Evolutionary conservation across 2,797 vertebrate genomes (phyloP).

Genomic region (Gadopsis bispinosus): DNA sequence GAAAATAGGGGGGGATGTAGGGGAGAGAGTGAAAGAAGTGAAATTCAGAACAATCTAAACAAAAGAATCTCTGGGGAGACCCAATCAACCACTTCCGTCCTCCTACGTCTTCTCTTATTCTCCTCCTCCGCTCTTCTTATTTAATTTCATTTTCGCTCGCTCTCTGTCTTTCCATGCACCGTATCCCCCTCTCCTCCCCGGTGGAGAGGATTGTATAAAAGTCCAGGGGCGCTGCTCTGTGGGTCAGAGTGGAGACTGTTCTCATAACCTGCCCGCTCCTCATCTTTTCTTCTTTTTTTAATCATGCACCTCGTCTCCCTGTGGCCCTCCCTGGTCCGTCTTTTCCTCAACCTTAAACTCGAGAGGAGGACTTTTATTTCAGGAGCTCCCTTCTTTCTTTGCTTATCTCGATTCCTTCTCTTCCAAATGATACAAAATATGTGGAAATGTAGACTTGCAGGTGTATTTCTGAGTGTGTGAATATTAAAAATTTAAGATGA

Average conservation of each 20-base stretch:
- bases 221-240: slow-evolving; percentile 81
- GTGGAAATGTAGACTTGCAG: slow-evolving; percentile 16
- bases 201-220: slow-evolving; percentile 81
- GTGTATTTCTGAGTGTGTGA: slow-evolving; percentile 41
- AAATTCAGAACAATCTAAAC: slow-evolving; percentile 82
- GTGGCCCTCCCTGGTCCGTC: slow-evolving; percentile 9
- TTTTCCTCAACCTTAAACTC: slow-evolving; percentile 34
- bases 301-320: slow-evolving; percentile 50
- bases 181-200: slow-evolving; percentile 73
- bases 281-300: slow-evolving; percentile 54
- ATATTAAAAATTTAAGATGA: slow-evolving; percentile 26
- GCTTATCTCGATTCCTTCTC: slow-evolving; percentile 9
- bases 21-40: slow-evolving; percentile 73
- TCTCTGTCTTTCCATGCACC: slow-evolving; percentile 83
- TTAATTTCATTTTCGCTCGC: slow-evolving; percentile 71
- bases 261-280: slow-evolving; percentile 83
- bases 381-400: background rate
- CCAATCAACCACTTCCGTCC: slow-evolving; percentile 85
- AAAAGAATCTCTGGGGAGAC: slow-evolving; percentile 79
- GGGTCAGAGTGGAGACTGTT: slow-evolving; percentile 83
- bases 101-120: slow-evolving; percentile 76
- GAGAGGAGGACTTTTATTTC: slow-evolving; percentile 12
- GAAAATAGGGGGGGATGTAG: slow-evolving; percentile 65
- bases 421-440: slow-evolving; percentile 4
- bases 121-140: slow-evolving; percentile 77